These are phyloP conservation scores for Thaumetopoea pityocampa DNA, from an alignment of 1,140 invertebrate genomes.

Conservation along the genomic window DNA sequence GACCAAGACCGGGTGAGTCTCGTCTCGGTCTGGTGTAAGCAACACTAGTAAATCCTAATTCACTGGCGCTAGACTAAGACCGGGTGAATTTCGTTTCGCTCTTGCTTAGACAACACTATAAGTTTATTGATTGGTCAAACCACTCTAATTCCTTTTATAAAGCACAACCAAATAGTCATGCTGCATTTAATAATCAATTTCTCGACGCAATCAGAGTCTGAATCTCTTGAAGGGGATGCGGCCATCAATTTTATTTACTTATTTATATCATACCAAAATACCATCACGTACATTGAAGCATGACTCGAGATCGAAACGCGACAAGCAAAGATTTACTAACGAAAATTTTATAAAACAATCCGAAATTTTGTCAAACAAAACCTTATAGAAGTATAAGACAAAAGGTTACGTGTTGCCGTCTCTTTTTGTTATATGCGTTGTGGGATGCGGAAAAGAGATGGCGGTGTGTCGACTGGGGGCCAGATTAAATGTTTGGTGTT, in stretches of 20 bases:
- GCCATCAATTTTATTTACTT: slow-evolving; percentile 41
- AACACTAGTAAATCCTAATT: no score
- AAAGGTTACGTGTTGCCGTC: slow-evolving; percentile 18
- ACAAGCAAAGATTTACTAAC: slow-evolving; percentile 56
- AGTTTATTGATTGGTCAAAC: no score
- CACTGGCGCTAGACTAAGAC: no score
- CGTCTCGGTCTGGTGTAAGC: no score
- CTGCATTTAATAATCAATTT: slow-evolving; percentile 29
- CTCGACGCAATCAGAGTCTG: slow-evolving; percentile 27
- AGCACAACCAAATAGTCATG: not conserved
- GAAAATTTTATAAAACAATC: slow-evolving; percentile 22
- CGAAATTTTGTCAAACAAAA: slow-evolving; percentile 19
- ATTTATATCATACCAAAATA: slow-evolving; percentile 51
- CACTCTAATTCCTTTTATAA: slow-evolving; percentile 4
- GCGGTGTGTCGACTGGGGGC: slow-evolving; percentile 38
- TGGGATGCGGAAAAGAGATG: slow-evolving; percentile 32
- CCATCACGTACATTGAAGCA: slow-evolving; percentile 55
- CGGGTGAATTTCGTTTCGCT: no score
- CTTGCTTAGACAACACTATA: no score
- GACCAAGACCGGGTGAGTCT: no score
- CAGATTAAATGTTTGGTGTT: slow-evolving; percentile 71
- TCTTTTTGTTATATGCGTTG: slow-evolving; percentile 25
- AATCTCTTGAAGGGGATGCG: slow-evolving; percentile 22
- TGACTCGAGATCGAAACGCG: slow-evolving; percentile 43
- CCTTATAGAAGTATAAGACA: slow-evolving; percentile 13